These are phyloP conservation scores for Epinephelus coioides DNA, from an alignment of 2,797 vertebrate species.

Conservation along the genomic window DNA sequence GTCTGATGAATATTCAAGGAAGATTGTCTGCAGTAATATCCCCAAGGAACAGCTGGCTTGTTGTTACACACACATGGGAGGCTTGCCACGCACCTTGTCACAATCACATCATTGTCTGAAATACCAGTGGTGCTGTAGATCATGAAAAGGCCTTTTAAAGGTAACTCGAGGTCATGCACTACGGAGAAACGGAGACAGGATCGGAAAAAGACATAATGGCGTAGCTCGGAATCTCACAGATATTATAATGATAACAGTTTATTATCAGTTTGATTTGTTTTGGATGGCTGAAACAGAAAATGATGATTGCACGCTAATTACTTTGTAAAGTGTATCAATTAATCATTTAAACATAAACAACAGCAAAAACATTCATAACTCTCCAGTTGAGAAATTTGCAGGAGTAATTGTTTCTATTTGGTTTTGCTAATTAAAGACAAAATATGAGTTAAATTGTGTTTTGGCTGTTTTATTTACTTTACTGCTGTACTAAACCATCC, in stretches of 20 bases:
- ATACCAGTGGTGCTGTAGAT: conserved; percentile 26
- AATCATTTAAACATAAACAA: conserved; percentile 64
- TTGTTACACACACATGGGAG: conserved; percentile 65
- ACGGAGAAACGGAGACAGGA: background rate
- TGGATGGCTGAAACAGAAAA: conserved; percentile 65
- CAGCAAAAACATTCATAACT: conserved; percentile 46
- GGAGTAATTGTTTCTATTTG: conserved; percentile 66
- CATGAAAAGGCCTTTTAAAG: conserved; percentile 21
- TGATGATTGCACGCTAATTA: conserved; percentile 65
- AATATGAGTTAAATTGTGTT: conserved; percentile 54
- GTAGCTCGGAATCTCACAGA: conserved; percentile 9
- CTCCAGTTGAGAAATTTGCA: conserved; percentile 52
- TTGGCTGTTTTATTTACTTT: conserved; percentile 66
- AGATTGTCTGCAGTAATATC: conserved; percentile 62
- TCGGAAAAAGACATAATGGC: background rate
- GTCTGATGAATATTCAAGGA: conserved; percentile 79
- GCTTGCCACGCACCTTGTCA: conserved; percentile 45
- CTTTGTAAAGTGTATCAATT: conserved; percentile 65
- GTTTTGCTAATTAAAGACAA: conserved; percentile 65
- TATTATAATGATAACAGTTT: conserved; percentile 37
- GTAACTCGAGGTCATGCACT: conserved; percentile 8
- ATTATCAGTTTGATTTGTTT: conserved; percentile 63
- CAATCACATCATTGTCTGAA: conserved; percentile 51
- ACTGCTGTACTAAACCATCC: conserved; percentile 46
- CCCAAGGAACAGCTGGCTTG: conserved; percentile 72